Evolutionary conservation across 2,113 vertebrate genomes (phyloP), one percentile per base, ranked within the genome.

Genomic region (Cyprinodon brontotheroides): DNA sequence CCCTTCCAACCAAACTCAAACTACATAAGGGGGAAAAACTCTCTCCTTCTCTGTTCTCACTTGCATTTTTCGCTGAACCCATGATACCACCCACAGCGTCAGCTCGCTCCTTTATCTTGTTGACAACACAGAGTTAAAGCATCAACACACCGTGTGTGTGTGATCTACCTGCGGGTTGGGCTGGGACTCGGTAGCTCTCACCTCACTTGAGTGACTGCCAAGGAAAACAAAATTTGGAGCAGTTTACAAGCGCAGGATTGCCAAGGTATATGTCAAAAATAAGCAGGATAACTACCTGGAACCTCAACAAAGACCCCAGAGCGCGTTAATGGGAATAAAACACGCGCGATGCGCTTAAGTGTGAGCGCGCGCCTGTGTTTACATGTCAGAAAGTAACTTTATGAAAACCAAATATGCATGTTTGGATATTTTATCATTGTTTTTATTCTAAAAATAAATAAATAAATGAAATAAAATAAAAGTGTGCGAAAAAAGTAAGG

Each of bases 161-260:
- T 36, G 81, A 84, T 82, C 75, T 88, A 80, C 87, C 87, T 82
- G 89, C 57, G 20, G 84, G 76, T 74, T 67, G 39, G 61, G 22
- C 43, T 50, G 68, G 63, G 65, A 50, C 4, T 63, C 37, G 3
- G 65, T 74, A 82, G 79, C 70, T 68, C 39, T 86, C 86, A 69
- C 70, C 65, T 80, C 85, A 82, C 76, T 73, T 89, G 85, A 86
- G 39, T 82, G 72, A 48, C 75, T 64, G 83, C 85, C 88, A 89
- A 82, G 3, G 36, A 81, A 82, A 87, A 89, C 78, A 83, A 78
- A 53, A 40, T 40, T 65, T 13, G 13, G 63, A 74, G 67, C 6
- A 5, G 39, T 14, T 68, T 61, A 39, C 70, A 73, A 66, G 72
- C 20, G 40, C 37, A 39, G 1, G 5, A n/a, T 53, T 65, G 84